phyloP scores from a whole-genome alignment of 1,140 invertebrate species.

The Nasonia giraulti region DNA sequence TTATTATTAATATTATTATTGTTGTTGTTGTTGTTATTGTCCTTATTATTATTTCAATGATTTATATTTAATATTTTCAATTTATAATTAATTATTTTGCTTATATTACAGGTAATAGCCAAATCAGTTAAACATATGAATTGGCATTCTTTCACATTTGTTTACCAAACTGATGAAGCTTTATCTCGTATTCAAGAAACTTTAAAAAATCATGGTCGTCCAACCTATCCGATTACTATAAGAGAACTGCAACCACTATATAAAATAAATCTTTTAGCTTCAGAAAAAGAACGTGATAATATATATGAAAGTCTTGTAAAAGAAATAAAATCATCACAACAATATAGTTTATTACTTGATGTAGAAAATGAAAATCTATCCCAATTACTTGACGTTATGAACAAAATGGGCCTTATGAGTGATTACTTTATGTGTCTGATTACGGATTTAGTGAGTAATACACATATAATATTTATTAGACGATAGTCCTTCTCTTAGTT shows the following conservation, averaged over 20 bases:
- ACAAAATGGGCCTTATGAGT: conserved; percentile 37
- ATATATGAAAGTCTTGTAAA: conserved; percentile 47
- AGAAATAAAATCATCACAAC: conserved; percentile 36
- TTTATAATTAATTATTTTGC: background rate
- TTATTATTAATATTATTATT: too few species aligned
- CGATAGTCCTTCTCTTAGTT: too few species aligned
- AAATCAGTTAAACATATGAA: conserved; percentile 46
- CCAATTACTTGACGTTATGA: conserved; percentile 39
- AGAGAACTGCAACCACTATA: conserved; percentile 30
- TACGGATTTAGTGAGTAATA: conserved; percentile 34
- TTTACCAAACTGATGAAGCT: conserved; percentile 48
- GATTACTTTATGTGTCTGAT: conserved; percentile 50
- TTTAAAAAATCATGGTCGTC: conserved; percentile 4
- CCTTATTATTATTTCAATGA: too few species aligned
- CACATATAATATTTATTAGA: too few species aligned
- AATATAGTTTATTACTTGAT: conserved; percentile 40
- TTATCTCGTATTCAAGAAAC: conserved; percentile 42
- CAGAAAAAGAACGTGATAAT: conserved; percentile 34
- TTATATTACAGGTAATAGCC: conserved; percentile 31
- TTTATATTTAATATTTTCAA: too few species aligned
- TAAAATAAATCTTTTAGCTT: conserved; percentile 27
- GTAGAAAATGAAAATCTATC: conserved; percentile 44
- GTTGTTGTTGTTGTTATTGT: too few species aligned
- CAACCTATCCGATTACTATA: conserved; percentile 29
- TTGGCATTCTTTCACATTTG: conserved; percentile 44